Evolutionary conservation across 2,888 invertebrate species (phyloP).

Genomic region (Alloscopus bannaensis): DNA sequence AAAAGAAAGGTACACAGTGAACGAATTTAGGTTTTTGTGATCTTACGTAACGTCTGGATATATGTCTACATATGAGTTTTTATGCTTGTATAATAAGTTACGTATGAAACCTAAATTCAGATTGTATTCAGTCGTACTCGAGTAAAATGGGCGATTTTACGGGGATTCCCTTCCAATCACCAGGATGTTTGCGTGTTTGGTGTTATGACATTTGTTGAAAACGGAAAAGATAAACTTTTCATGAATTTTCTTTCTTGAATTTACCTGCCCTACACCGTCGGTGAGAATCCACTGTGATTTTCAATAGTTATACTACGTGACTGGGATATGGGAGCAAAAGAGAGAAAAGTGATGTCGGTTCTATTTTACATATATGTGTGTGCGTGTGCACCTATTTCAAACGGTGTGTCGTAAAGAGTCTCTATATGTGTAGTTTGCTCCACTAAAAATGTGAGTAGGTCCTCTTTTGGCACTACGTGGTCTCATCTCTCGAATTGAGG

Average conservation of each 20-base stretch:
- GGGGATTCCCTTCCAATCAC: too few relatives aligned
- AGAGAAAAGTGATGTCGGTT: neutral
- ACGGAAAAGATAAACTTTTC: constrained; percentile 25
- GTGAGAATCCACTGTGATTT: constrained; percentile 36
- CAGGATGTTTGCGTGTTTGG: too few relatives aligned
- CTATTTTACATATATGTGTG: constrained; percentile 27
- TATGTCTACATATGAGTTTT: too few relatives aligned
- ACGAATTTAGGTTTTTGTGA: constrained; percentile 4
- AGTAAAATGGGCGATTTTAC: too few relatives aligned
- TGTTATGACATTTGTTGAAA: neutral
- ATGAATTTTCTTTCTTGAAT: constrained; percentile 19
- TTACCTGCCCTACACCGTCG: constrained; percentile 31
- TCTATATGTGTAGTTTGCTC: constrained; percentile 1
- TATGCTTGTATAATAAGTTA: too few relatives aligned
- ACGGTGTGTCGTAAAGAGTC: neutral
- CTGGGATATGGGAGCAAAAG: too few relatives aligned
- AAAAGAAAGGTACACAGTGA: constrained; percentile 1
- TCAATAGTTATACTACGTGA: constrained; percentile 44
- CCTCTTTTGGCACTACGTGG: constrained; percentile 33
- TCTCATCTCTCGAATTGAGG: constrained; percentile 38
- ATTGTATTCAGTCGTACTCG: too few relatives aligned
- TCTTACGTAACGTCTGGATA: neutral
- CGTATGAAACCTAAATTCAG: too few relatives aligned
- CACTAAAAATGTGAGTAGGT: constrained; percentile 5
- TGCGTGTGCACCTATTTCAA: neutral